phyloP scores from a whole-genome alignment of 2,797 vertebrate genomes.

The Mycteria americana region DNA sequence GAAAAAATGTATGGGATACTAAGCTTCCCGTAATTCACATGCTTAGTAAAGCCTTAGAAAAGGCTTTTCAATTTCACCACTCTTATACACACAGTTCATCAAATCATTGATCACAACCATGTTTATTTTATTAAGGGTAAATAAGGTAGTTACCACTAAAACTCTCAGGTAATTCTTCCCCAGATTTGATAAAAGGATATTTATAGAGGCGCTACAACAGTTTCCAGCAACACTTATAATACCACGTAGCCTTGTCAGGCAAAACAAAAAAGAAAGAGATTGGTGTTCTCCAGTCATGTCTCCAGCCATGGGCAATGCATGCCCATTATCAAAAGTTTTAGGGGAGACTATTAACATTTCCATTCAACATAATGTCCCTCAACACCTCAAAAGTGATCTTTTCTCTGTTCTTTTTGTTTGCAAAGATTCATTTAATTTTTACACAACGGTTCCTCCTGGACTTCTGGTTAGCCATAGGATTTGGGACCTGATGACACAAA shows the following conservation, averaged over 20 bases:
- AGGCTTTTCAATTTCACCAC: not conserved
- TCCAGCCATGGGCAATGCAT: not conserved
- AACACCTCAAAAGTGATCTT: not conserved
- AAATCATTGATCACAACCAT: not conserved
- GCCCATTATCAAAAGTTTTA: not conserved
- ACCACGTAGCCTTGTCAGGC: not conserved
- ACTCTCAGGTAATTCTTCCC: not conserved
- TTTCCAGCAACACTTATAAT: not conserved
- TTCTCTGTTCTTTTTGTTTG: not conserved
- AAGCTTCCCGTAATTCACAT: not conserved
- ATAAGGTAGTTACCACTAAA: not conserved
- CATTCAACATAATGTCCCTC: not conserved
- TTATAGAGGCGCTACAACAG: not conserved
- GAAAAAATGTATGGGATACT: not conserved
- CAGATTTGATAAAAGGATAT: not conserved
- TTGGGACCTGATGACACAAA: not conserved
- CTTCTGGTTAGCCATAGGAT: not conserved
- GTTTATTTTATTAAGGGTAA: not conserved
- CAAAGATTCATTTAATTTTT: not conserved
- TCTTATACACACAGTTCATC: not conserved
- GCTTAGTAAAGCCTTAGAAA: not conserved
- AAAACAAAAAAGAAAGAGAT: not conserved
- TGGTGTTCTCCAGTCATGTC: not conserved
- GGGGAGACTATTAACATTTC: not conserved
- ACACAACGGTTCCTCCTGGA: not conserved